phyloP scores from a whole-genome alignment of 2,113 vertebrate species.

The Sylvilagus bachmani region DNA sequence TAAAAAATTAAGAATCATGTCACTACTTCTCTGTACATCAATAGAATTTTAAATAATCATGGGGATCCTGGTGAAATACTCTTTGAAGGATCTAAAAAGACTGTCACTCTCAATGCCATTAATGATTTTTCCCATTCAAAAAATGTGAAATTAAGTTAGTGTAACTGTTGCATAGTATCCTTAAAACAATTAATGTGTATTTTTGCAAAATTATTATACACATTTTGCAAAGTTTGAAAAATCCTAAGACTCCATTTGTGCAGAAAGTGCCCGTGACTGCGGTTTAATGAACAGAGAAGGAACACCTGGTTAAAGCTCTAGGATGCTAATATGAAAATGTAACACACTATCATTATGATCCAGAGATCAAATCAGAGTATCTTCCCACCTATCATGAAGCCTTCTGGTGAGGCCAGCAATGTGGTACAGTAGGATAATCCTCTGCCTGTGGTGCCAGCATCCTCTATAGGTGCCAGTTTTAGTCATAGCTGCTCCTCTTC shows the following conservation, averaged over 20 bases:
- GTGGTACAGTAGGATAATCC: no score
- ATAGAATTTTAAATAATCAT: conserved; percentile 32
- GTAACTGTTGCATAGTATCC: not conserved
- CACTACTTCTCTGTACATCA: not conserved
- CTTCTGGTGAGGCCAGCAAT: no score
- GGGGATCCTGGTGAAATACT: not conserved
- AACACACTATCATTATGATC: not conserved
- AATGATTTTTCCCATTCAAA: conserved; percentile 14
- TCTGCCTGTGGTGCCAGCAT: no score
- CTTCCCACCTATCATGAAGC: not conserved
- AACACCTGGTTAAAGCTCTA: not conserved
- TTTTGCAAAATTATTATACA: conserved; percentile 1
- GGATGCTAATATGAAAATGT: not conserved
- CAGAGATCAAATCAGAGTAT: conserved; percentile 14
- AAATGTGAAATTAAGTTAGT: conserved; percentile 3
- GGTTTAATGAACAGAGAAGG: conserved; percentile 39
- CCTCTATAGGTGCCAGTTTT: no score
- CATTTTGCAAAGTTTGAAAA: not conserved
- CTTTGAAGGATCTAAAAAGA: conserved; percentile 17
- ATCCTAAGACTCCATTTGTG: not conserved
- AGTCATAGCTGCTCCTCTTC: no score
- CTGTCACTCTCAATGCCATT: not conserved
- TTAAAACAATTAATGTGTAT: not conserved
- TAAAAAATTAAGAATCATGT: conserved; percentile 14
- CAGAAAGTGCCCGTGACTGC: not conserved